A percentile compares a stretch with the other conserved stretches of the same genome.
Conservation (phyloP, 2,113 vertebrate genomes). For the Podarcis raffonei region DNA sequence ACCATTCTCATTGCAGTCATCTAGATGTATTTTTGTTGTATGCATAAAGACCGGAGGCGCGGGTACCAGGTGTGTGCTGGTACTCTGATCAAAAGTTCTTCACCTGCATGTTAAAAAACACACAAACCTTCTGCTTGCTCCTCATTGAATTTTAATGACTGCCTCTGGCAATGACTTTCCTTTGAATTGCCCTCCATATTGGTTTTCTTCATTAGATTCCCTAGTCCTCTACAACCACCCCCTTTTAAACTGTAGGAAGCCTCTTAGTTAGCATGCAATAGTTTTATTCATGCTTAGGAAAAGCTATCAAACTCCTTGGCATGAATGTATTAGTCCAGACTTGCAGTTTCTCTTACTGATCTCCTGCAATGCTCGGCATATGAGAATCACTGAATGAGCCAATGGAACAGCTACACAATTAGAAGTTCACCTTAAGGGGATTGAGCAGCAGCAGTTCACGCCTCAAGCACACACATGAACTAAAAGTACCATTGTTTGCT, state of each 20-base stretch:
- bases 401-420: slow-evolving; percentile 51
- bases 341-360: slow-evolving; percentile 53
- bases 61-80: neutral
- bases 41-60: neutral
- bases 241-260: neutral
- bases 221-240: neutral
- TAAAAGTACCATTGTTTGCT: slow-evolving; percentile 32
- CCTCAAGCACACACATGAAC: slow-evolving; percentile 54
- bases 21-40: neutral
- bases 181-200: neutral
- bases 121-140: neutral
- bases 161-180: neutral
- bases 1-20: neutral
- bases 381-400: slow-evolving; percentile 37
- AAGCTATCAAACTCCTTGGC: slow-evolving; percentile 29
- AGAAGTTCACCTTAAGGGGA: slow-evolving; percentile 51
- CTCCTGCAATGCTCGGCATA: slow-evolving; percentile 50
- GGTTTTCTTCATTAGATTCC: neutral
- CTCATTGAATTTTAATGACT: neutral
- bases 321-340: slow-evolving; percentile 45
- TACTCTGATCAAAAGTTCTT: neutral
- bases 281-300: slow-evolving; percentile 22
- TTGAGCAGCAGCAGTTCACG: neutral
- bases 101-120: neutral
- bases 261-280: neutral